phyloP scores from a whole-genome alignment of 1,140 invertebrate species.

The Mya arenaria region DNA sequence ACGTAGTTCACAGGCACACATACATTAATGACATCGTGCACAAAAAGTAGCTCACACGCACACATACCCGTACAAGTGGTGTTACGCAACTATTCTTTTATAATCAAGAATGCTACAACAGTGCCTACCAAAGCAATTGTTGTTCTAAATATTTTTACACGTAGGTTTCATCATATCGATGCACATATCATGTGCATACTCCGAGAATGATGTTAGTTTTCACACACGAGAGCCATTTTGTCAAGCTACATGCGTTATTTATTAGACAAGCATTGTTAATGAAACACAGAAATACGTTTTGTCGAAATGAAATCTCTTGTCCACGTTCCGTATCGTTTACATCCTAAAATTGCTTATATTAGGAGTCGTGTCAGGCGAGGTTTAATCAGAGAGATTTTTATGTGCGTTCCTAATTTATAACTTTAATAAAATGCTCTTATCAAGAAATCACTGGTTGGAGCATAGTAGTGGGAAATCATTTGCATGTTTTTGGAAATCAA shows the following conservation, averaged over 20 bases:
- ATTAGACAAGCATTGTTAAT: conserved; percentile 32
- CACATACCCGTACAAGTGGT: too few species aligned
- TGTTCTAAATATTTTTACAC: too few species aligned
- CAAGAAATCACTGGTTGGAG: conserved; percentile 4
- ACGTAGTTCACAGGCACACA: too few species aligned
- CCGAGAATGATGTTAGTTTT: too few species aligned
- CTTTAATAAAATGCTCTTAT: conserved; percentile 48
- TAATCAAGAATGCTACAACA: too few species aligned
- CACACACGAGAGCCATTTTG: too few species aligned
- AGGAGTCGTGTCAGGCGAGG: conserved; percentile 9
- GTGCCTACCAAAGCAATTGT: too few species aligned
- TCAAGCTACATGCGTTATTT: conserved; percentile 16
- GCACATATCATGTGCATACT: too few species aligned
- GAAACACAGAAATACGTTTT: conserved; percentile 2
- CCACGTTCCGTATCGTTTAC: conserved; percentile 16
- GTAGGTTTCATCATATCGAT: too few species aligned
- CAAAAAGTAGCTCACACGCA: too few species aligned
- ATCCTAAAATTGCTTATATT: conserved; percentile 50
- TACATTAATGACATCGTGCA: too few species aligned
- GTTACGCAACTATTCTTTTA: too few species aligned
- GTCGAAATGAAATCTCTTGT: conserved; percentile 34
- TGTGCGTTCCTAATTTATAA: conserved; percentile 42
- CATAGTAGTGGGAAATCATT: conserved; percentile 37
- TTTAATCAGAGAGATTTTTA: conserved; percentile 49
- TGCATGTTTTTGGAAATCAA: conserved; percentile 35